Evolutionary conservation across 2,113 vertebrate genomes (phyloP), one percentile per base, ranked within the genome.

Genomic region (Siniperca chuatsi): DNA sequence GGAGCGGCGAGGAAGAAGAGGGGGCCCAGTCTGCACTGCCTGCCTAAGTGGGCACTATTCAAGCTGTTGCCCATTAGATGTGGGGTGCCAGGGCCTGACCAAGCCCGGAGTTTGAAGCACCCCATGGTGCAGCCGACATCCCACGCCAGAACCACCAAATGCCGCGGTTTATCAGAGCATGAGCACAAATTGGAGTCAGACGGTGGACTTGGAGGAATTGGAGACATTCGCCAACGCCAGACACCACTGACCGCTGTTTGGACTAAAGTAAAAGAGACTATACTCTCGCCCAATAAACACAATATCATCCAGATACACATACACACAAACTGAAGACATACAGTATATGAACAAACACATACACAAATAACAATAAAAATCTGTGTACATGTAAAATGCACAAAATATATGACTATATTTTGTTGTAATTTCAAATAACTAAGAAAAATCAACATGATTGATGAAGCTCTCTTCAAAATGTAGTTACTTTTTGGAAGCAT

Each of bases 31-130:
- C 90, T 82, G 78, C 90, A 81, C 83, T 81, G 90, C 91, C 94
- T 94, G 95, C 94, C 94, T 96, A 96, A 96, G 95, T 96, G 95
- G 95, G 95, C 93, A 96, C 96, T 96, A 96, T 95, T 96, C 96
- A 96, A 96, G 95, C 96, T 96, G 96, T 96, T 94, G 95, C 93
- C 95, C 93, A 96, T 96, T 96, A 95, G 94, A 95, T 95, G 93
- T 95, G 93, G 94, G 94, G 93, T 93, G 94, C 92, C 94, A 92
- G 93, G 92, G 95, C 93, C 93, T 91, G 93, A 93, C 95, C 94
- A 90, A 95, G 95, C 94, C 88, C 95, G 81, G 93, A 92, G 94
- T 95, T 96, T 94, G 95, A 95, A 92, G 96, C 95, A 95, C 95
- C 95, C 95, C 82, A 91, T 83, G 92, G 96, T 94, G 95, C 92